Conservation (phyloP, 2,888 invertebrate species). For the Pachliopta kotzebuea region DNA sequence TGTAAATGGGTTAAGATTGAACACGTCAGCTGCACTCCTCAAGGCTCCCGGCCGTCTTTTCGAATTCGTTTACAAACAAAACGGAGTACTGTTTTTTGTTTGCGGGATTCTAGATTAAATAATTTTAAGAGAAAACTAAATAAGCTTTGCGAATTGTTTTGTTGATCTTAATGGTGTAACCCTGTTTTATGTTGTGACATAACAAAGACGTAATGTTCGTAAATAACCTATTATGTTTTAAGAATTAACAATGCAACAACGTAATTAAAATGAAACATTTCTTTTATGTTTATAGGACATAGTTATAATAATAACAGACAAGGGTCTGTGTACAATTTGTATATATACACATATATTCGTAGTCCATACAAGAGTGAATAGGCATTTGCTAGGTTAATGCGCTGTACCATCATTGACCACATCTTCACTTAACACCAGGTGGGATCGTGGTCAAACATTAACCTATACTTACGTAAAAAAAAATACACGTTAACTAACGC, state of each 20-base stretch:
- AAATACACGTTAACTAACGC: too few species aligned
- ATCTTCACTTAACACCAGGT: too few species aligned
- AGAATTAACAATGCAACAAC: background rate
- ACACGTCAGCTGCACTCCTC: slow-evolving; percentile 66
- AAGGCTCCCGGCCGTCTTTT: slow-evolving; percentile 61
- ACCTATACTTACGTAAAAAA: too few species aligned
- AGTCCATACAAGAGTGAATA: background rate
- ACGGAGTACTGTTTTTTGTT: slow-evolving; percentile 64
- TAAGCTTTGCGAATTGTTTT: slow-evolving; percentile 42
- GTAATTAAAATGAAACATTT: background rate
- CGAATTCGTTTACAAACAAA: slow-evolving; percentile 68
- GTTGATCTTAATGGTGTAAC: slow-evolving; percentile 7
- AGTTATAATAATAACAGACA: too few species aligned
- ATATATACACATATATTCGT: background rate
- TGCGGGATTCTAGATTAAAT: slow-evolving; percentile 61
- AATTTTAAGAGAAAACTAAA: slow-evolving; percentile 60
- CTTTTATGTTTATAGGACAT: background rate
- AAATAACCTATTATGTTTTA: slow-evolving; percentile 12
- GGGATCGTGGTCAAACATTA: too few species aligned
- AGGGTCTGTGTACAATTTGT: background rate
- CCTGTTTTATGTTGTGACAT: slow-evolving; percentile 22
- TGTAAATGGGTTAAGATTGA: slow-evolving; percentile 57
- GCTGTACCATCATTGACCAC: too few species aligned
- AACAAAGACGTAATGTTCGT: slow-evolving; percentile 21
- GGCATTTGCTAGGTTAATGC: too few species aligned